Evolutionary conservation across 2,888 invertebrate genomes (phyloP), one percentile per base, ranked within the genome.

Genomic region (Luffia ferchaultella): DNA sequence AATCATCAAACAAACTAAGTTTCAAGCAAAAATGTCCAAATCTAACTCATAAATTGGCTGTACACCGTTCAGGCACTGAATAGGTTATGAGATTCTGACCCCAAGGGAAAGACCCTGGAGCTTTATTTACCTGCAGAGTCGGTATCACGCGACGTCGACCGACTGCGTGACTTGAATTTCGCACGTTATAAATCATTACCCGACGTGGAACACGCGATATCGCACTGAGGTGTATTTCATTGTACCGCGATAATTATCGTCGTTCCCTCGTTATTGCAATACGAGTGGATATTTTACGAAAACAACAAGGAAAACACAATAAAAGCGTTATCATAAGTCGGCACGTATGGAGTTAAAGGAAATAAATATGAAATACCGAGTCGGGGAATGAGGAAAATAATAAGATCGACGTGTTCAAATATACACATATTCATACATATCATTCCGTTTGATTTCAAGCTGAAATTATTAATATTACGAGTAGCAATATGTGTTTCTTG

Each of bases 161-260:
- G 30, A 12, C 30, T 12, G 42, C 46, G 47, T 61, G 63, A 60
- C 61, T 60, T 54, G 63, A 61, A 68, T 69, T 68, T 65, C 62
- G 56, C 62, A 61, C 55, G 57, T 63, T 60, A 67, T 70, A 71
- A 70, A 70, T 70, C 65, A 67, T 64, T 61, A 58, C 52, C 18
- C 60, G 63, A 64, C 64, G 57, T 50, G 54, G 53, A 57, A 55
- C 60, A 54, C 58, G 56, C 58, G 58, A 58, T 59, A 58, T 54
- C 56, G 46, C 30, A 12, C 30, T 12, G 30, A 48, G 57, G 30
- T 12, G 5, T n/a, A n/a, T n/a, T n/a, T n/a, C n/a, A n/a, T n/a
- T n/a, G n/a, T 12, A 12, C 30, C 30, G 30, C 30, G 30, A 30
- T 30, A 3, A 12, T 30, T 30, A 30, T 30, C 30, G 30, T 12